Evolutionary conservation across 2,113 vertebrate genomes (phyloP).

Genomic region (Smithornis capensis): DNA sequence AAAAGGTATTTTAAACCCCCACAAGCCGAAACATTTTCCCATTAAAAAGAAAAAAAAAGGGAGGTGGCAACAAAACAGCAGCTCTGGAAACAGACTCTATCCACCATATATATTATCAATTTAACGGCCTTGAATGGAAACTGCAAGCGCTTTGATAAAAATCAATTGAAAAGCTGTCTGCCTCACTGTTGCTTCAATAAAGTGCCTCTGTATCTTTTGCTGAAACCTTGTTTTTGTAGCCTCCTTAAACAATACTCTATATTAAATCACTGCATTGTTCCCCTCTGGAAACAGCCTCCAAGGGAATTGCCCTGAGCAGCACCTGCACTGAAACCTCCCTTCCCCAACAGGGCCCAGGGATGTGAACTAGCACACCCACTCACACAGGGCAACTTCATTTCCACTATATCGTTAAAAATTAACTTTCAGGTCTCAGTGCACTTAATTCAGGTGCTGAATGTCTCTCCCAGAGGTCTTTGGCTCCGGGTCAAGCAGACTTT

Average conservation of each 20-base stretch:
- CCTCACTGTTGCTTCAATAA: slow-evolving; percentile 31
- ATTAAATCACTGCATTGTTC: neutral
- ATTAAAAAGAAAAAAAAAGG: neutral
- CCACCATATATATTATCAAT: slow-evolving; percentile 39
- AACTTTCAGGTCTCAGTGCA: neutral
- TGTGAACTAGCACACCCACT: neutral
- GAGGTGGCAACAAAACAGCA: neutral
- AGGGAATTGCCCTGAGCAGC: neutral
- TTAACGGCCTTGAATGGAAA: slow-evolving; percentile 52
- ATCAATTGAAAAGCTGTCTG: slow-evolving; percentile 58
- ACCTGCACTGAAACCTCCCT: neutral
- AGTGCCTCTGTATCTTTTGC: slow-evolving; percentile 29
- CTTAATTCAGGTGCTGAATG: neutral
- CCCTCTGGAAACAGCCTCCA: neutral
- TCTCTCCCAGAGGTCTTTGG: neutral
- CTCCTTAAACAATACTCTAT: slow-evolving; percentile 22
- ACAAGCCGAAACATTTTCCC: neutral
- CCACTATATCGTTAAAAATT: neutral
- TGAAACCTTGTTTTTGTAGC: slow-evolving; percentile 45
- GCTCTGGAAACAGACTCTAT: slow-evolving; percentile 1
- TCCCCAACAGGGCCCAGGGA: neutral
- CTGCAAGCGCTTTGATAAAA: slow-evolving; percentile 58
- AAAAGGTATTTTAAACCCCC: neutral
- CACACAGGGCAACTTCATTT: neutral
- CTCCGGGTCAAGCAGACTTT: neutral